Evolutionary conservation across 2,113 vertebrate genomes (phyloP), one percentile per base, ranked within the genome.

Genomic region (Ranitomeya imitator): DNA sequence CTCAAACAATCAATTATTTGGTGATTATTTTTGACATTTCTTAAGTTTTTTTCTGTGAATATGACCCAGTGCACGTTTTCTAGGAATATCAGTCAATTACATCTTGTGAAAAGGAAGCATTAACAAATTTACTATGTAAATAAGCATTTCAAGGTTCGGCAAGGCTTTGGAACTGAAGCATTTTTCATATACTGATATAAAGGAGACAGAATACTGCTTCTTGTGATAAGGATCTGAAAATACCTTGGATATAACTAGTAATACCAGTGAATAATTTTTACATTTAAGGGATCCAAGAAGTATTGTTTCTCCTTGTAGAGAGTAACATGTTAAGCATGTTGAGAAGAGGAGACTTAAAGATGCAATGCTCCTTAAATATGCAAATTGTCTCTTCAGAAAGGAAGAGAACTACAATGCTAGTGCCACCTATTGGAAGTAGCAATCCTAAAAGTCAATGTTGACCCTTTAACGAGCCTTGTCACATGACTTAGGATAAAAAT

Each of bases 51-150:
- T 18, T 51, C 71, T 74, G 11, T 31, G 37, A 74, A 74, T 74
- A 45, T 74, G 71, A 74, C 71, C 71, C 71, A 74, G 71, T 74
- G 71, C 71, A 74, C 61, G 71, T 74, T 74, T 74, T 74, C 71
- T 45, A 19, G 16, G 71, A 74, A 74, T 74, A 74, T 74, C 69
- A 73, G 31, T 74, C 71, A 74, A 74, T 74, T 74, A 74, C 71
- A 74, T 74, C 15, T 74, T 74, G 31, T 74, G 37, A 74, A 11
- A 51, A 74, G 31, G 71, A 37, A 74, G 71, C 71, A 74, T 74
- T 74, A 74, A 74, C 71, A 74, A 37, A 74, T 74, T 74, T 74
- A 51, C 71, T 74, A 74, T 74, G 71, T 74, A 74, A 74, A 74
- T 74, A 74, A 74, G 71, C 31, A 74, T 51, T 74, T 4, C 7